Evolutionary conservation across 2,888 invertebrate species (phyloP), one percentile per base, ranked within the genome.

Genomic region (Emesis furor): DNA sequence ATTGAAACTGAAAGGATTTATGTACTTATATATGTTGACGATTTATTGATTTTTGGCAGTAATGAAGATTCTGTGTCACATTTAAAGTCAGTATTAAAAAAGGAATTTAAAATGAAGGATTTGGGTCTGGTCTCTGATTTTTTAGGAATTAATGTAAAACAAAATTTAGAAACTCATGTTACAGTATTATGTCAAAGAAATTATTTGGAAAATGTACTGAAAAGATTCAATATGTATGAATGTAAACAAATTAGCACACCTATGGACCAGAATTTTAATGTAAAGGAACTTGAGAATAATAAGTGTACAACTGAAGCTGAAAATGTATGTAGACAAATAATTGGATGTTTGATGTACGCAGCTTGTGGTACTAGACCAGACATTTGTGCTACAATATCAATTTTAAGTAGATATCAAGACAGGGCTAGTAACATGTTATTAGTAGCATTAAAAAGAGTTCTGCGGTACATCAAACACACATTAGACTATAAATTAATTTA

Each of bases 21-120:
- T 86, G 71, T 86, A 10, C 74, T 87, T 68, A 30, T 88, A 83
- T 80, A 51, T 72, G 71, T 72, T 12, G 42, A 42, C 12, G 71
- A 46, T 2, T 6, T 85, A 2, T 76, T 86, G n/a, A 67, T 85
- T 10, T 84, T 84, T 85, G 81, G 85, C 1, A 76, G 30, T 55
- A 73, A 73, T 76, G 55, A 39, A 1, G 71, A 7, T 30, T 5
- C 67, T n/a, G 46, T 82, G 39, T 39, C 10, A 35, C 10, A 82
- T 14, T 14, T 81, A 62, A 76, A 76, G 39, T 37, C 14, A 5
- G 5, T 80, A 4, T 78, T 87, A 67, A 81, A 76, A 68, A 1
- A 73, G 24, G 24, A 86, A 68, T 88, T 88, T 85, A 79, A 86
- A 73, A 89, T 87, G 85, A 88, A 86, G 42, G 84, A 89, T 68